A percentile compares a stretch with the other conserved stretches of the same genome.
These are phyloP conservation scores for Acanthosepion pharaonis DNA, from an alignment of 2,888 invertebrate genomes.

Conservation along the genomic window DNA sequence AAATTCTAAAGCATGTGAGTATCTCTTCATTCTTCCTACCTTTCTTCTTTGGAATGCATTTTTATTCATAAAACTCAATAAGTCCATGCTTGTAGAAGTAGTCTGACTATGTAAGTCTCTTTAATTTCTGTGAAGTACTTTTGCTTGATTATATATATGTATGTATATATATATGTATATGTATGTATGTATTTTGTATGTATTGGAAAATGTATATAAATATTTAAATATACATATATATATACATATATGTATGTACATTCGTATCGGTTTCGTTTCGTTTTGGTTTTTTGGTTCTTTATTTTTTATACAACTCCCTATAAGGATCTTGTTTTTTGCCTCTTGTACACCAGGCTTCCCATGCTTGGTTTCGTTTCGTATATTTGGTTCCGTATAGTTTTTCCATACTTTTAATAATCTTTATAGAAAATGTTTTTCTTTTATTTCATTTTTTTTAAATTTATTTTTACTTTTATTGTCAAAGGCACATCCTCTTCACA, in stretches of 20 bases:
- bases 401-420: background rate
- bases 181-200: background rate
- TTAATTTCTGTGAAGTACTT: background rate
- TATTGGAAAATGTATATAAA: background rate
- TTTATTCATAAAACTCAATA: background rate
- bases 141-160: constrained; percentile 12
- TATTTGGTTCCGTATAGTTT: background rate
- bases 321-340: background rate
- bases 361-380: background rate
- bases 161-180: background rate
- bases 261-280: background rate
- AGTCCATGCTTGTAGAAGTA: constrained; percentile 33
- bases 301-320: background rate
- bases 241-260: background rate
- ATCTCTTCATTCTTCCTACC: background rate
- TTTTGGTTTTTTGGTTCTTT: background rate
- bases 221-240: background rate
- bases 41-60: constrained; percentile 33
- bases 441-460: background rate
- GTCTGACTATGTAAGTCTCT: constrained; percentile 4
- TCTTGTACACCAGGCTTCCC: background rate
- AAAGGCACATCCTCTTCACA: background rate
- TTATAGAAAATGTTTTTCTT: background rate
- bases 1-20: constrained; percentile 1
- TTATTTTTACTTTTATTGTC: background rate